Base-by-base conservation (phyloP, 2,888 invertebrate species). In the Sinotaia quadrata region DNA sequence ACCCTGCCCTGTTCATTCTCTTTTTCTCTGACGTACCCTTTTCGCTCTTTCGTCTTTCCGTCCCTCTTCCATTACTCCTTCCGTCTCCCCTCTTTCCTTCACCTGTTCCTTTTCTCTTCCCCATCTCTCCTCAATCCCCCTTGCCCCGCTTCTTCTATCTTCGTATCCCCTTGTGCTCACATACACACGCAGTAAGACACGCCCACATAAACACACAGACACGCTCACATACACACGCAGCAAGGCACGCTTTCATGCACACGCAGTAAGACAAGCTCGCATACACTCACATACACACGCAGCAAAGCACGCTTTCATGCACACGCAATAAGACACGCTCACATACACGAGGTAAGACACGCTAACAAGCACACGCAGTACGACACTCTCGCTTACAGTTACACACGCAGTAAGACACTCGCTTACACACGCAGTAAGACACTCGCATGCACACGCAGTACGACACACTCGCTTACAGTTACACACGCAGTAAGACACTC, bases 191-290 rank as follows among this genome's bases (percentile, higher is more conserved):
- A 21, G 21, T 18, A 5, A 21, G 21, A 10, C 49, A 10, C 49
- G 5, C 49, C 7, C 49, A 10, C n/a, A 10, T 24, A 10, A n/a
- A 10, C 49, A 10, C 49, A 10, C 49, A 10, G 21, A 10, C 33
- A 56, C 56, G 8, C 56, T 24, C 56, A 56, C 56, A 56, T 36
- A 56, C 56, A 56, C 56, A 56, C 56, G 36, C 56, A 56, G 21
- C 33, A n/a, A 56, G 21, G 36, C 56, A 56, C 56, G 36, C 56
- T 36, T 36, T 36, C 56, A 34, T 36, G 36, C 34, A 56, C 34
- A 56, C 56, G 36, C 56, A 56, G 34, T 36, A 33, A 56, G 34
- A 34, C 56, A 56, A 24, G 36, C 56, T 36, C 34, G 36, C 33
- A 56, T 36, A 56, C 34, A 31, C 34, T 10, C 56, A 56, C n/a